Evolutionary conservation across 2,888 invertebrate genomes (phyloP).

Genomic region (Agonum fuliginosum): DNA sequence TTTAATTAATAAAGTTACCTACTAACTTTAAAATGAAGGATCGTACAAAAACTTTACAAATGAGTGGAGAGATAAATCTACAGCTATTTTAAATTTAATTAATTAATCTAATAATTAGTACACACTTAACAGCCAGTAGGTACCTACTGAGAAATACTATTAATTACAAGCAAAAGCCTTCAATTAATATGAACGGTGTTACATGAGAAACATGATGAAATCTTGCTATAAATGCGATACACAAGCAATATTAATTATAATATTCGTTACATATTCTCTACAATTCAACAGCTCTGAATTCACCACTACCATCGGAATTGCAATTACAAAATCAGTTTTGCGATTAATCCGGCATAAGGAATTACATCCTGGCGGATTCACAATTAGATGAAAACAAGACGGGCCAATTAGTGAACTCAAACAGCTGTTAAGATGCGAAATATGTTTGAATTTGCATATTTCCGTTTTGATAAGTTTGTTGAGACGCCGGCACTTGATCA

Average conservation of each 20-base stretch:
- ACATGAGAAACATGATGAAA: not conserved
- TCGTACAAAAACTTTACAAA: no score
- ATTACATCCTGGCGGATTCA: slow-evolving; percentile 38
- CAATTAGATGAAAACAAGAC: slow-evolving; percentile 55
- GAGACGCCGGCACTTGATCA: slow-evolving; percentile 43
- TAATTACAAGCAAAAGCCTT: not conserved
- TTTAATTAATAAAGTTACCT: no score
- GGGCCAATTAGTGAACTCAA: slow-evolving; percentile 53
- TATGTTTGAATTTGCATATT: slow-evolving; percentile 58
- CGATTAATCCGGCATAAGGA: slow-evolving; percentile 17
- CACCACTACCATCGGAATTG: slow-evolving; percentile 12
- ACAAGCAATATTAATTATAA: slow-evolving; percentile 12
- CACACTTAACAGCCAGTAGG: not conserved
- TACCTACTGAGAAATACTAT: not conserved
- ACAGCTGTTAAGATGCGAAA: slow-evolving; percentile 54
- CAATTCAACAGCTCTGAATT: slow-evolving; percentile 4
- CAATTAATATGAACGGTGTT: slow-evolving; percentile 7
- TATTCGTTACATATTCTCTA: not conserved
- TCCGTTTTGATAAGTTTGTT: slow-evolving; percentile 53
- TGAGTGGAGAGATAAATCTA: no score
- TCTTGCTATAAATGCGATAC: not conserved
- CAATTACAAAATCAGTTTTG: slow-evolving; percentile 43
- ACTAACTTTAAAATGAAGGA: no score
- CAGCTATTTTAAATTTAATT: no score
- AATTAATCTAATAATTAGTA: not conserved